These are phyloP conservation scores for Parapristionchus giblindavisi DNA, from an alignment of 2,888 invertebrate species.

Conservation along the genomic window DNA sequence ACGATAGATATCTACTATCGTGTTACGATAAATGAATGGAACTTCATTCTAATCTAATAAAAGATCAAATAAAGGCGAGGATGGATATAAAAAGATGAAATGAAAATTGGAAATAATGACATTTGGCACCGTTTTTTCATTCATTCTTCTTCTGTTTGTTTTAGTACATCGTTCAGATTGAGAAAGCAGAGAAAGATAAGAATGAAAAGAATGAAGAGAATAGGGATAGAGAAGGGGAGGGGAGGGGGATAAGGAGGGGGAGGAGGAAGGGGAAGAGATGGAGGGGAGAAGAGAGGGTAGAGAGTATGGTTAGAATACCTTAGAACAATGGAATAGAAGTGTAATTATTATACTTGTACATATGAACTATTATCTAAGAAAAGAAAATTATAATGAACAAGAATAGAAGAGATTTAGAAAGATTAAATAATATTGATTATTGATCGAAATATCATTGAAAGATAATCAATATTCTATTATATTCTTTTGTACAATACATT, in stretches of 20 bases:
- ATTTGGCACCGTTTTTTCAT: background rate
- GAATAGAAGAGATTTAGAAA: background rate
- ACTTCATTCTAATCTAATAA: background rate
- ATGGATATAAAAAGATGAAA: background rate
- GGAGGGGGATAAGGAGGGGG: background rate
- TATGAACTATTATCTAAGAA: no score
- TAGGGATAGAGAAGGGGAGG: background rate
- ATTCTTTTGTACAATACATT: background rate
- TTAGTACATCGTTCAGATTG: no score
- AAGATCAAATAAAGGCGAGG: background rate
- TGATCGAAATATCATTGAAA: conserved; percentile 6
- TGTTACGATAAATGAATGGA: conserved; percentile 2
- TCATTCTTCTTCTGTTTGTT: no score
- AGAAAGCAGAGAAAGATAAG: background rate
- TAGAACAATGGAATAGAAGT: no score
- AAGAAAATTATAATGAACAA: background rate
- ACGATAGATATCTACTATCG: no score
- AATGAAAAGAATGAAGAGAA: background rate
- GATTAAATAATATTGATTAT: no score
- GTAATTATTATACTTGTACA: no score
- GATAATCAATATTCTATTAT: background rate
- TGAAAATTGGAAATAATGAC: background rate
- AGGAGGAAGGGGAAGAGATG: background rate
- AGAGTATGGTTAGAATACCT: no score
- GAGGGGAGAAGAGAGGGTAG: background rate